Percentiles rank a stretch among this genome's conserved stretches.
Conservation (phyloP, 2,888 invertebrate genomes). For the Trichopria drosophilae region DNA sequence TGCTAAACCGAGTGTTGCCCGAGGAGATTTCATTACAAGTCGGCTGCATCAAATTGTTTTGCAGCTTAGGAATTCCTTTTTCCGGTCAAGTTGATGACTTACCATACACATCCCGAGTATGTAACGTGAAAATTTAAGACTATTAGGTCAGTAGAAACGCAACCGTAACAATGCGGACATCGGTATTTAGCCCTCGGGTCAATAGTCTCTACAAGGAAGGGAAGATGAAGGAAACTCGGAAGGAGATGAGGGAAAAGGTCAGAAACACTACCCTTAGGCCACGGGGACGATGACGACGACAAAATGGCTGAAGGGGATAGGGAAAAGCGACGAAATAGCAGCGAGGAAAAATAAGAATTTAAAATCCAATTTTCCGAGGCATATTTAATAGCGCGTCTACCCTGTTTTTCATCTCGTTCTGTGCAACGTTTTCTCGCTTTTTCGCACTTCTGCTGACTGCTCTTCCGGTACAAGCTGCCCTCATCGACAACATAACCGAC, state of each 20-base stretch:
- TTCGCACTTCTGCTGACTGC: too few species aligned
- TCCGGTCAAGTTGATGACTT: too few species aligned
- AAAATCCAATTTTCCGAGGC: constrained; percentile 52
- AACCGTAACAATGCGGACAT: constrained; percentile 45
- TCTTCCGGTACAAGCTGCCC: too few species aligned
- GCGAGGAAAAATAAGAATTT: constrained; percentile 51
- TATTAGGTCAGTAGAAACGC: constrained; percentile 43
- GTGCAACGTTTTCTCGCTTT: too few species aligned
- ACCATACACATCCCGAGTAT: too few species aligned
- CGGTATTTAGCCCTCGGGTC: constrained; percentile 41
- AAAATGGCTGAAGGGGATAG: constrained; percentile 7
- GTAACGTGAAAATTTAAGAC: constrained; percentile 47
- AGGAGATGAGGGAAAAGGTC: constrained; percentile 4
- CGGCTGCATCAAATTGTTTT: too few species aligned
- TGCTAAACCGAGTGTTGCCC: too few species aligned
- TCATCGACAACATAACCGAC: too few species aligned
- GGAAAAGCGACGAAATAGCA: constrained; percentile 28
- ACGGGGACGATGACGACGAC: not conserved
- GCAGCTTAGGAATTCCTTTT: too few species aligned
- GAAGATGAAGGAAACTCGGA: too few species aligned
- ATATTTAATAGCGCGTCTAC: constrained; percentile 46
- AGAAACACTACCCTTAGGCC: constrained; percentile 6
- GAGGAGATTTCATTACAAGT: too few species aligned
- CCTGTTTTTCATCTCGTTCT: constrained; percentile 28
- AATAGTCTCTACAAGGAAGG: constrained; percentile 9